A percentile compares a stretch with the other conserved stretches of the same genome.
These are phyloP conservation scores for Ophion obscuratus DNA, from an alignment of 2,888 invertebrate genomes.

Conservation along the genomic window DNA sequence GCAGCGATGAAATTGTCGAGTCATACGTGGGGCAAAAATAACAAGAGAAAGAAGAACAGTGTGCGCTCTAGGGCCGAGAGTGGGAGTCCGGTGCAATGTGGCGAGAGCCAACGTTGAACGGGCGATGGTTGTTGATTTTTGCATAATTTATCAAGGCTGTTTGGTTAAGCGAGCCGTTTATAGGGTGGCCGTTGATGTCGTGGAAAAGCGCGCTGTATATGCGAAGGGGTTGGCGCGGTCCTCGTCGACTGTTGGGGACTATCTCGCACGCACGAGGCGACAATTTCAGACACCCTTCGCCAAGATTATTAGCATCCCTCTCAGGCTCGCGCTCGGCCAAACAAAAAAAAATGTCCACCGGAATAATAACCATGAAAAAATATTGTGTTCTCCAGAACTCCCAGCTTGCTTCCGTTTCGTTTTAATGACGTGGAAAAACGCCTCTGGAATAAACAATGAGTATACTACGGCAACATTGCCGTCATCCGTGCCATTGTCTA, in stretches of 20 bases:
- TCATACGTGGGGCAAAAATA: background rate
- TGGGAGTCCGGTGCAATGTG: constrained; percentile 44
- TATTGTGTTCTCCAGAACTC: background rate
- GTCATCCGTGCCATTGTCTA: background rate
- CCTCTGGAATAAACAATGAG: background rate
- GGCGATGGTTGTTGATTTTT: constrained; percentile 81
- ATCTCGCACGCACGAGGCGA: constrained; percentile 76
- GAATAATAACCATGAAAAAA: constrained; percentile 30
- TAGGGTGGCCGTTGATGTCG: constrained; percentile 69
- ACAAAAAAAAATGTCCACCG: constrained; percentile 25
- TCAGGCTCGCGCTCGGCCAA: constrained; percentile 74
- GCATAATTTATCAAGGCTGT: constrained; percentile 83
- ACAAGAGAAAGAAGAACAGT: background rate
- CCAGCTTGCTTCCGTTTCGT: background rate
- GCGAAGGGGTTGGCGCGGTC: constrained; percentile 57
- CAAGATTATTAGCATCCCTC: constrained; percentile 81
- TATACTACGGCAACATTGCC: background rate
- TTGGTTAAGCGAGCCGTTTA: constrained; percentile 80
- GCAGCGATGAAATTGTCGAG: background rate
- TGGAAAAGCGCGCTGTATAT: constrained; percentile 21
- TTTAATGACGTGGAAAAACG: constrained; percentile 5
- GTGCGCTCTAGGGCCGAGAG: constrained; percentile 13
- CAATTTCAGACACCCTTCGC: constrained; percentile 81
- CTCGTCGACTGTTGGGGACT: constrained; percentile 68
- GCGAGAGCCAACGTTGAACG: constrained; percentile 20